Percentiles rank a stretch among this genome's conserved stretches.
These are phyloP conservation scores for Nycticryphes semicollaris DNA, from an alignment of 2,113 vertebrate species.

Conservation along the genomic window DNA sequence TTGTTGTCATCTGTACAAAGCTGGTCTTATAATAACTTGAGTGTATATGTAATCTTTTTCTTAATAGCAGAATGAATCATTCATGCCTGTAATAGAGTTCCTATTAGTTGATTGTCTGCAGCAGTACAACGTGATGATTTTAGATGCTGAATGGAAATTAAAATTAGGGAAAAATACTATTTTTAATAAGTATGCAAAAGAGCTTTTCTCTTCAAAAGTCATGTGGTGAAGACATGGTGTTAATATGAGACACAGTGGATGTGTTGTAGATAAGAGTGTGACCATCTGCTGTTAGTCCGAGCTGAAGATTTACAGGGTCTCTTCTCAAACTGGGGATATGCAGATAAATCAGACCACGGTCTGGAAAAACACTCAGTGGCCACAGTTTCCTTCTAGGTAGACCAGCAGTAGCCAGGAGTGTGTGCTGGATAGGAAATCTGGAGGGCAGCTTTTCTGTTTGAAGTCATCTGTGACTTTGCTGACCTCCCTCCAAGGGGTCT, in stretches of 20 bases:
- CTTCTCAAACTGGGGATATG: not conserved
- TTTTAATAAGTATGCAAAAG: not conserved
- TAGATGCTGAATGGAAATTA: not conserved
- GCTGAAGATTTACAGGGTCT: not conserved
- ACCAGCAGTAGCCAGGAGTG: not conserved
- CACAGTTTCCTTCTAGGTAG: not conserved
- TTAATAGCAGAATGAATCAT: not conserved
- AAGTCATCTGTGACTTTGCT: not conserved
- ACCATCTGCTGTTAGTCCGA: not conserved
- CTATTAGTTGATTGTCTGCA: not conserved
- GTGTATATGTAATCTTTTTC: not conserved
- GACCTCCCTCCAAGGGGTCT: not conserved
- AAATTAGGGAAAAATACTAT: not conserved
- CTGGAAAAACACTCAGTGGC: not conserved
- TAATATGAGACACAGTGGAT: not conserved
- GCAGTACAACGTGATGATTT: not conserved
- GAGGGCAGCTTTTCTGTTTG: not conserved
- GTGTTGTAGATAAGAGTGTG: not conserved
- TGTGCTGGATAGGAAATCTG: not conserved
- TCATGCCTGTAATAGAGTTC: not conserved
- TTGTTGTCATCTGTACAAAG: not conserved
- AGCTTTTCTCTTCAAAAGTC: conserved; percentile 1
- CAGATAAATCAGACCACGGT: not conserved
- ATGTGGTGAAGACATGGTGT: not conserved
- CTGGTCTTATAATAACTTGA: not conserved